These are phyloP conservation scores for Drosophila meridionalis DNA, from an alignment of 2,888 invertebrate species.

Conservation along the genomic window DNA sequence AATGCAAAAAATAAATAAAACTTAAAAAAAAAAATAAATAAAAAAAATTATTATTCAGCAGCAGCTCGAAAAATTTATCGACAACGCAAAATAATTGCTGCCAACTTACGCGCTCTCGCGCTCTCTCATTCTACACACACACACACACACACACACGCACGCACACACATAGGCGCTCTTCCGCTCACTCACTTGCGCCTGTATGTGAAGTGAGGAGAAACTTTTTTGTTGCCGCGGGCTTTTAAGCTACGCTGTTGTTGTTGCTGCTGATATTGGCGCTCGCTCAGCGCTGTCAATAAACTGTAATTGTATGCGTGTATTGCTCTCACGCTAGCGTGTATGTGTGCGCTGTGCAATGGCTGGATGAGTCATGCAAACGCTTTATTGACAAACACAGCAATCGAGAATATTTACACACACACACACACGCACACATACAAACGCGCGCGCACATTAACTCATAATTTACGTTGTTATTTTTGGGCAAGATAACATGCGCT, in stretches of 20 bases:
- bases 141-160: slow-evolving; percentile 11
- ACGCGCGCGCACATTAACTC: slow-evolving; percentile 66
- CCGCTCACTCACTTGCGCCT: slow-evolving; percentile 1
- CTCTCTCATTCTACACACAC: slow-evolving; percentile 18
- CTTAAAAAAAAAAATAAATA: slow-evolving; percentile 1
- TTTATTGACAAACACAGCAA: slow-evolving; percentile 72
- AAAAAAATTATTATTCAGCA: slow-evolving; percentile 38
- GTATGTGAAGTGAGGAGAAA: slow-evolving; percentile 55
- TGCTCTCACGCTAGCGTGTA: slow-evolving; percentile 29
- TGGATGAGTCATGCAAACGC: slow-evolving; percentile 62
- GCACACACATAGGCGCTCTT: background rate
- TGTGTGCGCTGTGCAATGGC: slow-evolving; percentile 58
- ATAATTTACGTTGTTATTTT: slow-evolving; percentile 81
- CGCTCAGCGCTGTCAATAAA: slow-evolving; percentile 62
- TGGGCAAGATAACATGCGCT: slow-evolving; percentile 61
- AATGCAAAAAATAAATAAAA: slow-evolving; percentile 12
- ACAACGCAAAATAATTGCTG: slow-evolving; percentile 59
- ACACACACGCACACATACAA: slow-evolving; percentile 30
- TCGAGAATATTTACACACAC: slow-evolving; percentile 71
- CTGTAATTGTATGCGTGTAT: slow-evolving; percentile 61
- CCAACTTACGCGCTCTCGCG: slow-evolving; percentile 38
- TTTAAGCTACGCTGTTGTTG: slow-evolving; percentile 58
- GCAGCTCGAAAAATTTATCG: slow-evolving; percentile 55
- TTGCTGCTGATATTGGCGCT: slow-evolving; percentile 57
- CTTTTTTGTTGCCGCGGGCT: slow-evolving; percentile 62